A percentile compares a stretch with the other conserved stretches of the same genome.
Conservation (phyloP, 2,888 invertebrate genomes). For the Chrysotoxum bicinctum region DNA sequence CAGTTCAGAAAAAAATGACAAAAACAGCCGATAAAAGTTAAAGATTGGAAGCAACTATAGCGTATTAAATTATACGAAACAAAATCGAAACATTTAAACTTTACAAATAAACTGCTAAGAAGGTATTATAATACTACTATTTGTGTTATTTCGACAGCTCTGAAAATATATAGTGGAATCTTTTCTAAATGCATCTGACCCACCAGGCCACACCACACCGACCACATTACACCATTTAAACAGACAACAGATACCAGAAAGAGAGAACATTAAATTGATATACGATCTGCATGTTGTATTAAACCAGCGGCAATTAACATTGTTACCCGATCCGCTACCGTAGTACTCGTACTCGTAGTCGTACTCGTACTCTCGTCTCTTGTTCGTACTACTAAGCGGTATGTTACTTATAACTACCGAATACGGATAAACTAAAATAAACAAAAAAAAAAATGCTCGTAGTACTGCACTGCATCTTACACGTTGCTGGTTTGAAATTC, state of each 20-base stretch:
- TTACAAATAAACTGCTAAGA: too few species aligned
- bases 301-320: conserved; percentile 70
- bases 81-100: too few species aligned
- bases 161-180: neutral
- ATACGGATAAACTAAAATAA: conserved; percentile 1
- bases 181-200: conserved; percentile 40
- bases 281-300: conserved; percentile 67
- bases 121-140: too few species aligned
- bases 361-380: neutral
- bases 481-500: conserved; percentile 41
- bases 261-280: conserved; percentile 68
- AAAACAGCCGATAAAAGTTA: too few species aligned
- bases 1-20: too few species aligned
- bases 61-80: too few species aligned
- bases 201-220: conserved; percentile 18
- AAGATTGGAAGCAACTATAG: too few species aligned
- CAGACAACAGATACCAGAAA: conserved; percentile 24
- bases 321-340: conserved; percentile 66
- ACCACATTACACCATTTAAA: conserved; percentile 33
- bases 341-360: conserved; percentile 1
- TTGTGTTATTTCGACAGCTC: neutral
- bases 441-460: neutral
- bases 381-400: neutral
- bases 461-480: neutral
- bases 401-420: neutral